Base-by-base conservation (phyloP, 2,797 vertebrate species). In the Naso thynnoides region DNA sequence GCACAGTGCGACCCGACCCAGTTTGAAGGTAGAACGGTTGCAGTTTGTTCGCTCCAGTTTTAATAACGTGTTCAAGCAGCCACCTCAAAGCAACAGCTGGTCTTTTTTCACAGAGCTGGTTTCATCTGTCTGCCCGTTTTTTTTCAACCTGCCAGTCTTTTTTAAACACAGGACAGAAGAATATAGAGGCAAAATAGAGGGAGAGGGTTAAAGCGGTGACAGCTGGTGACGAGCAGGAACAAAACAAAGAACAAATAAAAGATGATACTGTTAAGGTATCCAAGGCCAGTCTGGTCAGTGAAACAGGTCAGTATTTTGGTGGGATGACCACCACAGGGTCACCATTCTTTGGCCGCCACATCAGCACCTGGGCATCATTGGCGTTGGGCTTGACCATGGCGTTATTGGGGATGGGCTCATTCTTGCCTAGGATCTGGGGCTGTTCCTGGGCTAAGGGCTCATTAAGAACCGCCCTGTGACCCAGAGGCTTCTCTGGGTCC, bases 281-380 rank as follows among this genome's bases (percentile, higher is more conserved):
- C 72, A 87, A 92, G 88, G 91, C 88, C 86, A 81, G 84, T 87
- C 85, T 73, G 86, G 84, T 91, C 73, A 76, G 81, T 57, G 78
- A 80, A 77, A 39, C 36, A 36, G 54, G 56, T 87, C 94, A 97
- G 77, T 97, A 94, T 91, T 98, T 99, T 0, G 98, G 94, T 19
- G 97, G 97, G 84, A 99, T 99, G 86, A 99, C 98, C 92, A 99
- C 96, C 11, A 97, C 91, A 0, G 97, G 93, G 39, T 94, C 93
- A 70, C 97, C 96, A 0, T 88, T 94, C 85, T 95, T 96, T 91
- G 98, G 98, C 93, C 98, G 95, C 98, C 98, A 99, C 97, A 99
- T 99, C 87, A 99, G 96, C 86, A 99, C 97, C 94, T 99, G 98
- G 72, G 97, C 98, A 1, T 99, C 97, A 2, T 99, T 99, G 95